Evolutionary conservation across 2,888 invertebrate genomes (phyloP).

Genomic region (Nephrotoma flavescens): DNA sequence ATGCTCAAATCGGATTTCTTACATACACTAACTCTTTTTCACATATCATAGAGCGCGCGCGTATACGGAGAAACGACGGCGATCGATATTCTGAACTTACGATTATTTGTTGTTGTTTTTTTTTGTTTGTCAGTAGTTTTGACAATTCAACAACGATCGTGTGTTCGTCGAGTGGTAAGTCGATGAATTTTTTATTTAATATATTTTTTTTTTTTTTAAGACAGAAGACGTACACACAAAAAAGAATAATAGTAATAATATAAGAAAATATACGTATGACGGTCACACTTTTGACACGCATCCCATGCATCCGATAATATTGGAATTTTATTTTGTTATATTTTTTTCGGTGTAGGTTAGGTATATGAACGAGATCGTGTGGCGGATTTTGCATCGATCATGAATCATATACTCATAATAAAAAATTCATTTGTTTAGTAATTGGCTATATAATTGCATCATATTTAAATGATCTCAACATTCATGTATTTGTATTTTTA

Average conservation of each 20-base stretch:
- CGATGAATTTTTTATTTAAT: neutral
- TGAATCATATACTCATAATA: neutral
- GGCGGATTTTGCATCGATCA: neutral
- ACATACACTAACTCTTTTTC: neutral
- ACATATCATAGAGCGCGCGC: neutral
- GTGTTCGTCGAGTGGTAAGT: conserved; percentile 2
- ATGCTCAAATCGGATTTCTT: neutral
- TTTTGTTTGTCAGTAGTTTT: neutral
- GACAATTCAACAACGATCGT: conserved; percentile 1
- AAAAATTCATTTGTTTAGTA: neutral
- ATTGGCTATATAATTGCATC: neutral
- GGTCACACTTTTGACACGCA: conserved; percentile 8
- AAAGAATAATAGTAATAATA: neutral
- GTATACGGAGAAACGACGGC: neutral
- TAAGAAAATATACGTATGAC: conserved; percentile 3
- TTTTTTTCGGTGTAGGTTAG: neutral
- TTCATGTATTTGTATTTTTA: neutral
- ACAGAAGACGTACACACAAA: neutral
- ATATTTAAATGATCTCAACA: neutral
- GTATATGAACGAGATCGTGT: neutral
- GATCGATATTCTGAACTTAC: neutral
- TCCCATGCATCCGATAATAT: neutral
- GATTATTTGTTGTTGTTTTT: neutral
- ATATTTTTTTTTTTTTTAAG: too few relatives aligned
- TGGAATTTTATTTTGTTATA: neutral